Evolutionary conservation across 2,113 vertebrate species (phyloP).

Genomic region (Vicugna pacos): DNA sequence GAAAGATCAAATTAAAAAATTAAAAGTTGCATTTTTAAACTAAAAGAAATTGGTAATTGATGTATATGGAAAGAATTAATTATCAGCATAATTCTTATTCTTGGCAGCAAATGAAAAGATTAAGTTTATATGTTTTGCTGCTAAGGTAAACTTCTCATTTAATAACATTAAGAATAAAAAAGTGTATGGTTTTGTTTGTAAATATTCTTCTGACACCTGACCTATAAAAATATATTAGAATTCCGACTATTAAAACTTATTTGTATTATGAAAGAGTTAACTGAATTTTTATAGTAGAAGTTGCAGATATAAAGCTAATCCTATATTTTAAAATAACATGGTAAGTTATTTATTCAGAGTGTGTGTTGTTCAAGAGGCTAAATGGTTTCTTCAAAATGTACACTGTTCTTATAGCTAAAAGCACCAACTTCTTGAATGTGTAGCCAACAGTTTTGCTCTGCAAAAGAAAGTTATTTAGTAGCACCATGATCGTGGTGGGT

Average conservation of each 20-base stretch:
- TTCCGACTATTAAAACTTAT: constrained; percentile 79
- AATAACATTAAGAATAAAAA: constrained; percentile 78
- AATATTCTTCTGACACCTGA: constrained; percentile 80
- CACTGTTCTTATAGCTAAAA: not conserved
- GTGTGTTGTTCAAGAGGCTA: not conserved
- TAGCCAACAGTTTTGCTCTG: not conserved
- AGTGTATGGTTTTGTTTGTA: constrained; percentile 60
- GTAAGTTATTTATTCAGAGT: not conserved
- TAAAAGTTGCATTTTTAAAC: constrained; percentile 76
- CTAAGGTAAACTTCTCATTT: constrained; percentile 78
- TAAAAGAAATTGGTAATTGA: constrained; percentile 69
- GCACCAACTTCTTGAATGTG: not conserved
- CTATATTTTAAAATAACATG: constrained; percentile 42
- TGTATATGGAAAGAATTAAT: constrained; percentile 73
- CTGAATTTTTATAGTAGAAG: constrained; percentile 58
- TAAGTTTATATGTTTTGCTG: constrained; percentile 75
- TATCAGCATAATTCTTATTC: constrained; percentile 61
- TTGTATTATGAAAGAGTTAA: constrained; percentile 78
- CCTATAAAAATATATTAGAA: constrained; percentile 77
- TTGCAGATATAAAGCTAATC: constrained; percentile 66
- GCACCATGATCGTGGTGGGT: not conserved
- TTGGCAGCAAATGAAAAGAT: constrained; percentile 68
- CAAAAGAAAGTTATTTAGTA: not conserved
- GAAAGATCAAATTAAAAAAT: constrained; percentile 45
- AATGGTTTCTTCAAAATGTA: constrained; percentile 51